Evolutionary conservation across 1,140 invertebrate genomes (phyloP).

Genomic region (Pteromalus puparum): DNA sequence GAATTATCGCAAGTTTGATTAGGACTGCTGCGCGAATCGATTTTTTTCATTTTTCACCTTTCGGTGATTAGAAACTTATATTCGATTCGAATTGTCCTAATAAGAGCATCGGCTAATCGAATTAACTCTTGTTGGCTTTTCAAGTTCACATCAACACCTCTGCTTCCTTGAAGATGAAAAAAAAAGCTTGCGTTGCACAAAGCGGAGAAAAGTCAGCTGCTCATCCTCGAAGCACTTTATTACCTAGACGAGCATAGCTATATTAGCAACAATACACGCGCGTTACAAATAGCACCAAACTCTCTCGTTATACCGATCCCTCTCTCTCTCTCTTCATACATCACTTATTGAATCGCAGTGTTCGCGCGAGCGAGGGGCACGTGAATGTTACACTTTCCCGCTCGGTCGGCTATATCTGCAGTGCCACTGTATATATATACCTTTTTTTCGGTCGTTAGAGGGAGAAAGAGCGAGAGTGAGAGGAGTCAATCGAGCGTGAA

Average conservation of each 20-base stretch:
- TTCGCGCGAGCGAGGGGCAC: conserved; percentile 54
- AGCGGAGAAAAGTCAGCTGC: conserved; percentile 18
- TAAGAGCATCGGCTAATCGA: too few relatives aligned
- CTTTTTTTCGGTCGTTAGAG: conserved; percentile 50
- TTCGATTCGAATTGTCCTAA: too few relatives aligned
- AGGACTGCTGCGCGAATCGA: too few relatives aligned
- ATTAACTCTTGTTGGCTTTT: too few relatives aligned
- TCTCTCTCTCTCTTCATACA: conserved; percentile 32
- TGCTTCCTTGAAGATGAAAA: too few relatives aligned
- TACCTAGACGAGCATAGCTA: not conserved
- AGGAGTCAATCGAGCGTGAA: conserved; percentile 64
- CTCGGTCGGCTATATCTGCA: not conserved
- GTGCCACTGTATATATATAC: not conserved
- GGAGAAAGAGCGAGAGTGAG: conserved; percentile 27
- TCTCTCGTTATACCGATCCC: conserved; percentile 13
- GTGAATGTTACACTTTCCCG: conserved; percentile 26
- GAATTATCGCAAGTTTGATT: not conserved
- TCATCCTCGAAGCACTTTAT: conserved; percentile 11
- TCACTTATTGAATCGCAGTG: conserved; percentile 54
- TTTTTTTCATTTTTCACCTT: too few relatives aligned
- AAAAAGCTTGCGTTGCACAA: not conserved
- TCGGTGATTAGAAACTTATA: too few relatives aligned
- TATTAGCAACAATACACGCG: conserved; percentile 12
- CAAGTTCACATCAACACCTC: too few relatives aligned
- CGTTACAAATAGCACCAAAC: conserved; percentile 38